Evolutionary conservation across 2,113 vertebrate species (phyloP), one percentile per base, ranked within the genome.

Genomic region (Dascyllus trimaculatus): DNA sequence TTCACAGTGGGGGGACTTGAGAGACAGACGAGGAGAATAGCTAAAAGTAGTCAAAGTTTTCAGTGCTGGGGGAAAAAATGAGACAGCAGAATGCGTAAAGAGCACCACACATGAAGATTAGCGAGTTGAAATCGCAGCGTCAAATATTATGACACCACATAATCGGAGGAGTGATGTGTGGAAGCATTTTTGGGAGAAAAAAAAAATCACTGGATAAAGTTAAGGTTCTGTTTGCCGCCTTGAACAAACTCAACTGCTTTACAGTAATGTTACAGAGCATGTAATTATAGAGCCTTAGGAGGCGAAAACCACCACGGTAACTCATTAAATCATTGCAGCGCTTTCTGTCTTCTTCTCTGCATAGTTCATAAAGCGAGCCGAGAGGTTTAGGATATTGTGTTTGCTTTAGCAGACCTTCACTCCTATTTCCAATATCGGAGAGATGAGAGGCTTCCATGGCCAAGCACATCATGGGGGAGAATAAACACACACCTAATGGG

Each of bases 401-500:
- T 91, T 93, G 89, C 88, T 93, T 93, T 86, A 91, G 81, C 84
- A 78, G 85, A 80, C 88, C 85, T 85, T 90, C 78, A 71, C 86
- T 84, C 62, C 58, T 66, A 72, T 88, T 91, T 91, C 86, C 88
- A 91, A 93, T 92, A 91, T 92, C 18, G 62, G 48, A 53, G 87
- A 92, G 89, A 93, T 91, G 92, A 92, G 89, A 92, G 90, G 91
- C 90, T 90, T 91, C 91, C 89, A 90, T 24, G 83, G 84, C 77
- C 75, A 61, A 80, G 87, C 87, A 90, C 92, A 90, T 93, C 91
- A 91, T 71, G 86, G 91, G 92, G 93, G 90, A 93, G 91, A 91
- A 93, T 91, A 93, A 94, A 94, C 92, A 93, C 87, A 76, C 81
- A 25, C 78, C 69, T 93, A 89, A 94, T 91, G 82, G 84, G 89